These are phyloP conservation scores for Serripes groenlandicus DNA, from an alignment of 2,888 invertebrate genomes.

Conservation along the genomic window DNA sequence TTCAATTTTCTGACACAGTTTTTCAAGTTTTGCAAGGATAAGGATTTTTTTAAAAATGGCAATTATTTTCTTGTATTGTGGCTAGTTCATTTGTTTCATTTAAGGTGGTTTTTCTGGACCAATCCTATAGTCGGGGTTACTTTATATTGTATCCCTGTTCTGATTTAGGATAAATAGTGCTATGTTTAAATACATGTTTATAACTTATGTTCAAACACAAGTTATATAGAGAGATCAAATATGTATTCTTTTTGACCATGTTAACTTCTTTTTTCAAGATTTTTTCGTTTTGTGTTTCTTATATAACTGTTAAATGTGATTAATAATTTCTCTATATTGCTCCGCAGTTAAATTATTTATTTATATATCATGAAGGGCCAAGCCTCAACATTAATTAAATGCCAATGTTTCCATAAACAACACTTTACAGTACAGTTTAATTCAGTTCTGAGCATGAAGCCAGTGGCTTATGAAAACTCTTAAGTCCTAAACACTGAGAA, in stretches of 20 bases:
- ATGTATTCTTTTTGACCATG: conserved; percentile 18
- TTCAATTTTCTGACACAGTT: too few relatives aligned
- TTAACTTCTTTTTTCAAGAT: conserved; percentile 27
- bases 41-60: too few relatives aligned
- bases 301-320: conserved; percentile 17
- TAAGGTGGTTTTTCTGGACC: conserved; percentile 1
- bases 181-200: conserved; percentile 6
- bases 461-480: too few relatives aligned
- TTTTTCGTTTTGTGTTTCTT: conserved; percentile 33
- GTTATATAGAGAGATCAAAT: background rate
- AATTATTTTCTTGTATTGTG: too few relatives aligned
- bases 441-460: too few relatives aligned
- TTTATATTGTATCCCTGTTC: too few relatives aligned
- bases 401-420: conserved; percentile 26
- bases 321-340: conserved; percentile 2
- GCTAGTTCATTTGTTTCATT: too few relatives aligned
- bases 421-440: too few relatives aligned
- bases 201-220: background rate
- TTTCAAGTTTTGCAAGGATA: too few relatives aligned
- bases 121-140: too few relatives aligned
- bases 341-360: conserved; percentile 41
- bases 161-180: conserved; percentile 17
- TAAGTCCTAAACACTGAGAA: too few relatives aligned
- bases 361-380: conserved; percentile 58
- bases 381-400: conserved; percentile 42